Conservation (phyloP, 2,888 invertebrate genomes). For the Melipona bicolor region DNA sequence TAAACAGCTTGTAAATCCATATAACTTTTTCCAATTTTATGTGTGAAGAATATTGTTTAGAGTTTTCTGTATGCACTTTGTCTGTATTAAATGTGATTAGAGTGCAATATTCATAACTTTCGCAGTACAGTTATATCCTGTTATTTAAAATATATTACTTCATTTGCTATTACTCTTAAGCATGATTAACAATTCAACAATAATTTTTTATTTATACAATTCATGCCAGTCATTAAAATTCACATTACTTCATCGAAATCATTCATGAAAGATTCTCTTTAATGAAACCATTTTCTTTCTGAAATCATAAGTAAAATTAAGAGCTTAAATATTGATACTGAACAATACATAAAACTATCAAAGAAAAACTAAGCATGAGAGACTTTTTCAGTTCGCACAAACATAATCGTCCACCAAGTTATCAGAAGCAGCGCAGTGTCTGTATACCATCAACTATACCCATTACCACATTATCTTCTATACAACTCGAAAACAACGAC, state of each 20-base stretch:
- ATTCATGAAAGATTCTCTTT: constrained; percentile 43
- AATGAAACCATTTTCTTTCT: constrained; percentile 7
- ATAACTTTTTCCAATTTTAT: constrained; percentile 63
- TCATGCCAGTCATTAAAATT: constrained; percentile 55
- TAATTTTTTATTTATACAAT: constrained; percentile 57
- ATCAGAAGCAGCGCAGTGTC: constrained; percentile 83
- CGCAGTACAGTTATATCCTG: constrained; percentile 66
- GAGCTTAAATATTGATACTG: neutral
- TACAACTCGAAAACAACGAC: constrained; percentile 85
- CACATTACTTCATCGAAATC: constrained; percentile 43
- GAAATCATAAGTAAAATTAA: neutral
- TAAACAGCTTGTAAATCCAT: constrained; percentile 73
- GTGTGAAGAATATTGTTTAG: constrained; percentile 69
- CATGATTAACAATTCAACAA: constrained; percentile 67
- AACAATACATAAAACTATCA: constrained; percentile 29
- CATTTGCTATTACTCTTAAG: constrained; percentile 60
- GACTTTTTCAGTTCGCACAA: constrained; percentile 84
- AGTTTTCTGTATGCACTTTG: constrained; percentile 73
- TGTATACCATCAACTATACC: constrained; percentile 79
- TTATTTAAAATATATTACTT: constrained; percentile 60
- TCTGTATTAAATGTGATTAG: constrained; percentile 78
- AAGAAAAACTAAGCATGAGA: constrained; percentile 78
- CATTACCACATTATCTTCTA: constrained; percentile 80
- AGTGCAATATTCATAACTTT: constrained; percentile 73
- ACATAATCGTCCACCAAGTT: constrained; percentile 82